Percentiles rank a stretch among this genome's conserved stretches.
Conservation (phyloP, 2,113 vertebrate species). For the Cynocephalus volans region DNA sequence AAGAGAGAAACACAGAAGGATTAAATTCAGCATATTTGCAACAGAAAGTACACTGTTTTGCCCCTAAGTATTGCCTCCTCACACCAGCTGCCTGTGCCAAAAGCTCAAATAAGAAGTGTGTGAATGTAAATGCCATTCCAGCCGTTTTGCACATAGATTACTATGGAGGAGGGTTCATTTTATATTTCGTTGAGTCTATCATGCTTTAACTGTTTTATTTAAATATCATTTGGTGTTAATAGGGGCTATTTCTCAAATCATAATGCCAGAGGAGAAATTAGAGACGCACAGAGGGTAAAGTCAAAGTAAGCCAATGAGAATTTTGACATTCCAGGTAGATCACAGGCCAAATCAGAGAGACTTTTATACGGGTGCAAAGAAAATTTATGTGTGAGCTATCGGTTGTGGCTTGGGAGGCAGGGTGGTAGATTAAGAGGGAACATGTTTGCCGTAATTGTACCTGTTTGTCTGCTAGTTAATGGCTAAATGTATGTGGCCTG, state of each 20-base stretch:
- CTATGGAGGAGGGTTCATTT: background rate
- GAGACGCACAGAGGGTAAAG: background rate
- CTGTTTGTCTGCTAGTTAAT: background rate
- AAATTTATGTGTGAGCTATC: background rate
- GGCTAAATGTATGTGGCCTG: background rate
- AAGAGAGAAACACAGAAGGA: slow-evolving; percentile 71
- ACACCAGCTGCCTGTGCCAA: background rate
- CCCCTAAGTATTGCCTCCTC: background rate
- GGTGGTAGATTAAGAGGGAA: background rate
- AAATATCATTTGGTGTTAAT: background rate
- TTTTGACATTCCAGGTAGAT: background rate
- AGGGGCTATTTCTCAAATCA: background rate
- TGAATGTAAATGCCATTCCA: background rate
- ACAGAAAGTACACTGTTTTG: background rate
- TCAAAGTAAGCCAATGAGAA: background rate
- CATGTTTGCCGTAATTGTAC: background rate
- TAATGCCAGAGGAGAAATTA: background rate
- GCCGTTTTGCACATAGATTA: background rate
- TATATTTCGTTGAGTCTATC: background rate
- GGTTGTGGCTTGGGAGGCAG: background rate
- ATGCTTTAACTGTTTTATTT: background rate
- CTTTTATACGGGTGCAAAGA: too few relatives aligned
- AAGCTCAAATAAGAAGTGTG: background rate
- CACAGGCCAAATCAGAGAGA: background rate
- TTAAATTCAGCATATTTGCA: background rate